phyloP scores from a whole-genome alignment of 2,888 invertebrate genomes.

The Brachynemurus nebulosus region DNA sequence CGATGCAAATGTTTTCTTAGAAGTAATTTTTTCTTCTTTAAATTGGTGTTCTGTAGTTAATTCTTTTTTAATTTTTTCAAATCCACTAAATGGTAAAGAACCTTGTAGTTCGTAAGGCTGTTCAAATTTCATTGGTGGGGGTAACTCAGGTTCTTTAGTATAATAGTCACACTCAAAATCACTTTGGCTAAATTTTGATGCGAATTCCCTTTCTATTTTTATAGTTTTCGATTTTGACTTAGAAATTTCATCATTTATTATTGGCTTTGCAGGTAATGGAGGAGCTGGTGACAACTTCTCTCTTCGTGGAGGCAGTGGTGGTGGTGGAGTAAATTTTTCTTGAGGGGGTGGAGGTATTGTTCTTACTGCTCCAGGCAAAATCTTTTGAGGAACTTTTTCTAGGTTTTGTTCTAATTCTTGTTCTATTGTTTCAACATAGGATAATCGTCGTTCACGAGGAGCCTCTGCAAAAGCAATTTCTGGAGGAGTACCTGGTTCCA shows the following conservation, averaged over 20 bases:
- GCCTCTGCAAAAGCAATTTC: slow-evolving; percentile 49
- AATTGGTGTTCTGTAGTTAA: slow-evolving; percentile 35
- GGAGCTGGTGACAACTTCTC: slow-evolving; percentile 35
- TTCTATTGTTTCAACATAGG: slow-evolving; percentile 42
- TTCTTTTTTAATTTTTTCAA: slow-evolving; percentile 40
- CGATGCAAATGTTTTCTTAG: slow-evolving; percentile 28
- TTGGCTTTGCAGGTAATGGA: slow-evolving; percentile 33
- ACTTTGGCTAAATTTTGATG: slow-evolving; percentile 43
- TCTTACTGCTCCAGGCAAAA: slow-evolving; percentile 39
- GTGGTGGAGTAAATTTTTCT: slow-evolving; percentile 24
- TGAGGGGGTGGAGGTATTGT: slow-evolving; percentile 35
- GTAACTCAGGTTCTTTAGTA: too few relatives aligned
- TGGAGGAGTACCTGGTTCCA: slow-evolving; percentile 54
- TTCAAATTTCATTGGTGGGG: slow-evolving; percentile 27
- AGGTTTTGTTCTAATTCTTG: slow-evolving; percentile 38
- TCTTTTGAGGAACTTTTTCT: slow-evolving; percentile 36
- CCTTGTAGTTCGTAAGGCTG: slow-evolving; percentile 47
- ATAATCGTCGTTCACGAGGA: slow-evolving; percentile 34
- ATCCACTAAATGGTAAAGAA: slow-evolving; percentile 43
- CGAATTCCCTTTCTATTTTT: too few relatives aligned
- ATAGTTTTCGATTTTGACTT: too few relatives aligned
- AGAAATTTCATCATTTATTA: background rate
- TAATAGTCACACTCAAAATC: slow-evolving; percentile 56
- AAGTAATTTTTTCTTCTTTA: slow-evolving; percentile 37
- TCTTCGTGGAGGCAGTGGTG: slow-evolving; percentile 31